phyloP scores from a whole-genome alignment of 2,888 invertebrate genomes.

The Quadriops clusia region DNA sequence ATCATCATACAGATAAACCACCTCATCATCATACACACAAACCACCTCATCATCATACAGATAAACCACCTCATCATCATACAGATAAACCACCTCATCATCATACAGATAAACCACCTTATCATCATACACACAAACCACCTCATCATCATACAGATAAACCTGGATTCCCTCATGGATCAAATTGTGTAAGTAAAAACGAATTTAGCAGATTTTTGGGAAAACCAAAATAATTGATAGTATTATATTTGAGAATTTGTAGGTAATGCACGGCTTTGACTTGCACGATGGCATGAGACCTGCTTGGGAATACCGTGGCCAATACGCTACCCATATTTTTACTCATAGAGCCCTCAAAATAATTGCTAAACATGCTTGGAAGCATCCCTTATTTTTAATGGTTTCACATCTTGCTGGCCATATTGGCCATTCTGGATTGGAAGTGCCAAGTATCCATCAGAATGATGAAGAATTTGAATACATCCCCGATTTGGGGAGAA shows the following conservation, averaged over 20 bases:
- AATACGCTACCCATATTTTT: slow-evolving; percentile 61
- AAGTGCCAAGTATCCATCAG: slow-evolving; percentile 48
- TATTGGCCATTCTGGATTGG: slow-evolving; percentile 45
- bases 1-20: too few relatives aligned
- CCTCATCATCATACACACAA: too few relatives aligned
- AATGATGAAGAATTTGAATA: slow-evolving; percentile 52
- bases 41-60: too few relatives aligned
- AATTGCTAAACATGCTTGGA: slow-evolving; percentile 45
- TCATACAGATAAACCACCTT: too few relatives aligned
- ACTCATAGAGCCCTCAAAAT: slow-evolving; percentile 52
- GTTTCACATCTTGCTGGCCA: slow-evolving; percentile 71
- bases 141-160: too few relatives aligned
- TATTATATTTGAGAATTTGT: slow-evolving; percentile 11
- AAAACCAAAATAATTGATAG: too few relatives aligned
- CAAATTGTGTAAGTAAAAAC: too few relatives aligned
- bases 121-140: too few relatives aligned
- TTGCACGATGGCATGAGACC: slow-evolving; percentile 32
- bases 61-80: too few relatives aligned
- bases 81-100: too few relatives aligned
- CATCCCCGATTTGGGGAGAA: slow-evolving; percentile 50
- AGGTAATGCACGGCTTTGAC: slow-evolving; percentile 38
- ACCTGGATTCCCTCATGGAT: too few relatives aligned
- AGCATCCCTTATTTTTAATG: slow-evolving; percentile 62
- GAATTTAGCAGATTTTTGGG: too few relatives aligned
- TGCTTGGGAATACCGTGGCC: slow-evolving; percentile 43